A percentile compares a stretch with the other conserved stretches of the same genome.
These are phyloP conservation scores for Acanthisitta chloris DNA, from an alignment of 2,113 vertebrate species.

Conservation along the genomic window DNA sequence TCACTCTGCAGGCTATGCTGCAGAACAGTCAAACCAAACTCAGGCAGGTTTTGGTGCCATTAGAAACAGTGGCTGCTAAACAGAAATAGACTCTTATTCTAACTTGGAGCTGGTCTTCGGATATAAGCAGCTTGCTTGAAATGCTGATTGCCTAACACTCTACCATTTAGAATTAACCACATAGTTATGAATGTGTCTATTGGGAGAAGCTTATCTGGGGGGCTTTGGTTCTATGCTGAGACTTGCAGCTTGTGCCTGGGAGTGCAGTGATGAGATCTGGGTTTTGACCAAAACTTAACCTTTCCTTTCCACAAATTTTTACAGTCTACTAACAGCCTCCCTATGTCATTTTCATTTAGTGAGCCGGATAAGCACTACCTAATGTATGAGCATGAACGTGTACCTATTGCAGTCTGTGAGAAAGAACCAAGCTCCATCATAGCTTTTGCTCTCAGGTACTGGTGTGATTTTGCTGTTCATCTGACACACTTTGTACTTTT, in stretches of 20 bases:
- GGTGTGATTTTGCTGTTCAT: background rate
- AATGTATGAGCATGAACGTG: slow-evolving; percentile 96
- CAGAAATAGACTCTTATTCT: background rate
- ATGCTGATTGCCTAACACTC: background rate
- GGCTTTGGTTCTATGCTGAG: background rate
- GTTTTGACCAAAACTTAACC: background rate
- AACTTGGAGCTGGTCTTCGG: background rate
- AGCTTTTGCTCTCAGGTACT: slow-evolving; percentile 96
- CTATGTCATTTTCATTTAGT: slow-evolving; percentile 67
- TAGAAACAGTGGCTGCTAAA: slow-evolving; percentile 37
- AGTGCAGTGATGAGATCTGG: slow-evolving; percentile 20
- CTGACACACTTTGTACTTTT: background rate
- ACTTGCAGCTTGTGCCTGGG: background rate
- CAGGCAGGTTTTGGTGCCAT: background rate
- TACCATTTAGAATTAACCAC: background rate
- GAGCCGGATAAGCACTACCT: slow-evolving; percentile 98
- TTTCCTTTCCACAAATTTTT: background rate
- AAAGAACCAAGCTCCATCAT: slow-evolving; percentile 98
- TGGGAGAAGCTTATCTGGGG: background rate
- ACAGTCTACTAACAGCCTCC: background rate
- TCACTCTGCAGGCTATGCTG: background rate
- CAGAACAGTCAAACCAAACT: background rate
- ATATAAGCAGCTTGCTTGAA: slow-evolving; percentile 1
- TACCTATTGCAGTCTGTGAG: slow-evolving; percentile 96
- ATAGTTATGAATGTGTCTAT: background rate